Base-by-base conservation (phyloP, 1,140 invertebrate species). In the Aphidius ervi region DNA sequence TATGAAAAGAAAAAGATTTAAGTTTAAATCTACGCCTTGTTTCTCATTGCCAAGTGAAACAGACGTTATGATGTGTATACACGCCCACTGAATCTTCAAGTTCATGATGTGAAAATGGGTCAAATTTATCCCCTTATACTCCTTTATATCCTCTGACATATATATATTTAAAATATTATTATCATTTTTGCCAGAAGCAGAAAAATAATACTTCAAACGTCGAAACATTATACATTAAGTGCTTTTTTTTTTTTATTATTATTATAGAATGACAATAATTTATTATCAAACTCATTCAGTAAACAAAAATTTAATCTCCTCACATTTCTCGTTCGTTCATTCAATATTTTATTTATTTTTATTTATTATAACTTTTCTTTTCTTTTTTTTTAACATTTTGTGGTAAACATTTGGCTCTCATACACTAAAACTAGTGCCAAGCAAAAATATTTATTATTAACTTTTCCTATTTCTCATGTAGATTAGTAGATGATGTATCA, bases 51-150 rank as follows among this genome's bases (percentile, higher is more conserved):
- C 43, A 41, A 56, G 55, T 47, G 55, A 56, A 56, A 39, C 42
- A 54, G 39, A 16, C 52, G 6, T 10, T 7, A 4, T 40, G 23
- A 31, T 2, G 1, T 31, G 23, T 31, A 31, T 31, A 10, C 37
- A 54, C 39, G 49, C 49, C 52, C 52, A 54, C 52, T 54, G 52
- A 54, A 54, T 54, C 42, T 54, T 43, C 52, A 54, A 54, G 16
- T 40, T 52, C 49, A 16, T 54, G 42, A 54, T n/a, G 39, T 42
- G 7, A 54, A 52, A 53, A 54, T 5, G 16, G 52, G 40, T 52
- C 50, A 52, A 37, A 10, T 42, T 9, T 7, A 9, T 52, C 10
- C 40, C 40, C n/a, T 52, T 52, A 52, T 54, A 41, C 40, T 16
- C 52, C 20, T 20, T 52, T 16, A 20, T 16, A 42, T 3, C 40